Conservation (phyloP, 1,140 invertebrate species). For the Hyphantria cunea region DNA sequence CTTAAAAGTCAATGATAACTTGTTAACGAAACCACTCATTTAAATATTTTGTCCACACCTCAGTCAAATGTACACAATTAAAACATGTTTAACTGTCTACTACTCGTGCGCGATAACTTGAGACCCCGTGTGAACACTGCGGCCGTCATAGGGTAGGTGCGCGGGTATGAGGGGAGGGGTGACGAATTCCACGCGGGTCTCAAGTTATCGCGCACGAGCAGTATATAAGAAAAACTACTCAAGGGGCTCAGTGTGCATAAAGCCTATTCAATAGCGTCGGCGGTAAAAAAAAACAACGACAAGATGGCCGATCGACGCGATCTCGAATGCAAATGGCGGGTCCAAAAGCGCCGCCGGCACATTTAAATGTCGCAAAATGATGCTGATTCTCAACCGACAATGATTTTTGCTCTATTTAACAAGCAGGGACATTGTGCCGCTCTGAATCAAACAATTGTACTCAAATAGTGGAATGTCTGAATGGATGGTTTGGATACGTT, state of each 20-base stretch:
- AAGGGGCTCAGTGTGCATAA: constrained; percentile 35
- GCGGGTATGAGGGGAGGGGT: too few species aligned
- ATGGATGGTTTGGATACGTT: constrained; percentile 17
- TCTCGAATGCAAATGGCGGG: constrained; percentile 69
- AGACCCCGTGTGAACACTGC: too few species aligned
- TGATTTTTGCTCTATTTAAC: constrained; percentile 72
- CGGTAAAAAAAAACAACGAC: constrained; percentile 53
- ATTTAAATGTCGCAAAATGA: constrained; percentile 72
- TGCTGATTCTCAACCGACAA: constrained; percentile 52
- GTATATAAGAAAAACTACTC: too few species aligned
- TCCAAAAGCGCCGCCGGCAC: constrained; percentile 67
- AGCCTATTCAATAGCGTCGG: constrained; percentile 42
- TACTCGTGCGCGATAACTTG: too few species aligned
- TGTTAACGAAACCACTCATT: too few species aligned
- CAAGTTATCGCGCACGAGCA: too few species aligned
- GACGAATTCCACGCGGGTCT: too few species aligned
- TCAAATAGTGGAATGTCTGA: constrained; percentile 14
- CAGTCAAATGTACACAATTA: too few species aligned
- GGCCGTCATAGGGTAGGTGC: too few species aligned
- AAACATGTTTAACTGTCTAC: too few species aligned
- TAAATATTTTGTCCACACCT: too few species aligned
- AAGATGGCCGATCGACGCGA: constrained; percentile 71
- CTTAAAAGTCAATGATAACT: too few species aligned
- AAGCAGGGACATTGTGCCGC: constrained; percentile 37
- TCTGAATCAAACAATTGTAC: constrained; percentile 31